Base-by-base conservation (phyloP, 2,888 invertebrate genomes). In the Microctonus aethiopoides region DNA sequence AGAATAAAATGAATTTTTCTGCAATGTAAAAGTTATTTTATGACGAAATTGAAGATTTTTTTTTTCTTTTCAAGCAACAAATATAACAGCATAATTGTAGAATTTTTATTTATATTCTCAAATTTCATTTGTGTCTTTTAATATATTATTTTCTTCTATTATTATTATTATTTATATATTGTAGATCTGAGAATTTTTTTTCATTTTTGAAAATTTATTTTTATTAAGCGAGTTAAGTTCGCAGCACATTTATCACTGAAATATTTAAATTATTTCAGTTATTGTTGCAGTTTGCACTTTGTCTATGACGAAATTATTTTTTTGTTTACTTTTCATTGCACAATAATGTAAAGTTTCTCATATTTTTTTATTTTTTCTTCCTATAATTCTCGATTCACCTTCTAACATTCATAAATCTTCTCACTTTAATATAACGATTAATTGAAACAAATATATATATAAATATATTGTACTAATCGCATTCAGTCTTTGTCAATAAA, bases 401-500 rank as follows among this genome's bases (percentile, higher is more conserved):
- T 16, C 20, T n/a, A 46, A 59, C 66, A 59, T 34, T 22, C 66
- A 59, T 41, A 41, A 29, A 67, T 46, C 36, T 24, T 67, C 29
- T 56, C 26, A 29, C 56, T 22, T 29, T 29, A 29, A 10, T 29
- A 56, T 56, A 56, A 56, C 56, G 29, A 56, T 63, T 46, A 65
- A 65, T 54, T 34, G 41, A 52, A 52, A 24, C 32, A 71, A 75
- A 78, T 29, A 41, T 67, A 29, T 60, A 46, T 46, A 46, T 46
- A 75, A 75, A 76, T 71, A 75, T 75, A 77, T 78, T 81, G 80
- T 81, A 80, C 79, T 80, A 79, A 77, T 76, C 72, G 78, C 80
- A 77, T 82, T 84, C 84, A 84, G 84, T 84, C 84, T 84, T 84
- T 79, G 79, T 80, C 76, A 76, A 78, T 79, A 80, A 81, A 81